Evolutionary conservation across 64 coral and sea anemone genomes (phyloP), one percentile per base, ranked within the genome.

Genomic region (Anthopleura sola): DNA sequence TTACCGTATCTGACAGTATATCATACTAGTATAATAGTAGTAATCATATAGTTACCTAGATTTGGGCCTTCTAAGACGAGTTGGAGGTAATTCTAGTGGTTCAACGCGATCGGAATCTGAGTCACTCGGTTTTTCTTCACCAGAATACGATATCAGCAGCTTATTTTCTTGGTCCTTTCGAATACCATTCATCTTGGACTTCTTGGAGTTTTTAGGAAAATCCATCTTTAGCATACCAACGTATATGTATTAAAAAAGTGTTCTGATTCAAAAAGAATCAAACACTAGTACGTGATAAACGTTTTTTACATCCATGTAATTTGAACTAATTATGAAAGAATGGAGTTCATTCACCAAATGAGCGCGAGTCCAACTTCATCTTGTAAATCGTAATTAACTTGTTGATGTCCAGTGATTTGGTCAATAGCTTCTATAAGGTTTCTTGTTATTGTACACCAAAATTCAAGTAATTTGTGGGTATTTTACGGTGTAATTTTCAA

Each of bases 81-180:
- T 97, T 55, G 94, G 94, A 46, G 94, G 94, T 31, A 97, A 89
- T 77, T 97, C 94, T 24, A 97, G 79, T 13, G 94, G 94, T 33
- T 82, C 86, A 36, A 97, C 78, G 47, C 81, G 84, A 78, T 90
- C 91, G 12, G 87, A 89, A 6, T 97, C 94, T 1, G 94, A 87
- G 32, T 88, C 90, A 49, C 77, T 95, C 26, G 75, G 75, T 55
- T 78, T 51, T 86, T 97, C 94, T 69, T 85, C 79, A 0, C 86
- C 90, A 20, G 94, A 97, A 53, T 97, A 97, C 68, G 90, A 46
- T 86, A 97, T 92, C 20, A 83, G 82, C 5, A 83, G 82, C 34
- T 83, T 37, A 39, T 78, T 53, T 48, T 81, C 46, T 37, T 53
- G 37, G 49, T 83, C 82, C 34, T 83, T 49, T 7, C 82, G 24